Conservation (phyloP, 2,113 vertebrate genomes). For the Hassar affinis region DNA sequence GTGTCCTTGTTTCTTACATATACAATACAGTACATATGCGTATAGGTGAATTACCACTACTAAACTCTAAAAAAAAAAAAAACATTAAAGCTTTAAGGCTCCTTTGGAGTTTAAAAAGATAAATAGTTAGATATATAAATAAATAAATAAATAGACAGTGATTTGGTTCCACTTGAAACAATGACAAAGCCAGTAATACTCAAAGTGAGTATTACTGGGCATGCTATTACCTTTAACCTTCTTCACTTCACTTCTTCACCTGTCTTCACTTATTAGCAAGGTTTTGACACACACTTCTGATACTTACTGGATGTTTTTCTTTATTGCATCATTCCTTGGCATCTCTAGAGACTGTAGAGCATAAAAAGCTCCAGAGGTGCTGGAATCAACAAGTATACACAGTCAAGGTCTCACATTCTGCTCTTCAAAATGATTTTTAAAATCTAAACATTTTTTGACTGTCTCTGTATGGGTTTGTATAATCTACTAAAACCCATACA, state of each 20-base stretch:
- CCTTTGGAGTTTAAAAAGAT: no score
- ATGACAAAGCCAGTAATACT: background rate
- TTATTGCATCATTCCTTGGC: background rate
- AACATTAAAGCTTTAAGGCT: background rate
- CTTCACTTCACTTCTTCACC: no score
- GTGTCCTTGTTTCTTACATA: no score
- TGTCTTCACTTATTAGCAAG: background rate
- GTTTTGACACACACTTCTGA: background rate
- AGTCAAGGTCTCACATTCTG: background rate
- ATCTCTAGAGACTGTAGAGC: background rate
- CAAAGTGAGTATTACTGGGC: background rate
- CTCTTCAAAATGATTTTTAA: background rate
- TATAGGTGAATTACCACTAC: background rate
- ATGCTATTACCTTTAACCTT: background rate
- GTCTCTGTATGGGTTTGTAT: background rate
- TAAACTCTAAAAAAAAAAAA: background rate
- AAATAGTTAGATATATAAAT: no score
- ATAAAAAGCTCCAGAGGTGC: slow-evolving; percentile 8
- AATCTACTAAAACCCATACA: background rate
- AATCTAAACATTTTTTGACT: background rate
- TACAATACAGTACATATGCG: background rate
- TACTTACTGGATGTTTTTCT: background rate
- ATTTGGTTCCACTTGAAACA: background rate
- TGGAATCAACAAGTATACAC: background rate
- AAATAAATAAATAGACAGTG: no score